Evolutionary conservation across 1,140 invertebrate species (phyloP).

Genomic region (Temnothorax curvispinosus): DNA sequence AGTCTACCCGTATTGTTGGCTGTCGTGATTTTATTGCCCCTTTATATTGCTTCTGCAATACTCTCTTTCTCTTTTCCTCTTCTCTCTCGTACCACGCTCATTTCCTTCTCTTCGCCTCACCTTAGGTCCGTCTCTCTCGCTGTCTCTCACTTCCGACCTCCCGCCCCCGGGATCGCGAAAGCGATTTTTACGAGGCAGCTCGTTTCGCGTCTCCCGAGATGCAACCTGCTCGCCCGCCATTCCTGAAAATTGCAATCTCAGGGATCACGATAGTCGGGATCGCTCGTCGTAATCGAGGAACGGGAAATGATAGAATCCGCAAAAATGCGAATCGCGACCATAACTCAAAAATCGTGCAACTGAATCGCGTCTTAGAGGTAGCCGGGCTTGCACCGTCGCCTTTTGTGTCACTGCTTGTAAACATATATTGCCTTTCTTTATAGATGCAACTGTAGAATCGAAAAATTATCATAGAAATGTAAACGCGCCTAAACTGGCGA

Average conservation of each 20-base stretch:
- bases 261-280: neutral
- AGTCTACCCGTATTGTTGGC: constrained; percentile 70
- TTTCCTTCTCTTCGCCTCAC: constrained; percentile 32
- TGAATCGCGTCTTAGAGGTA: neutral
- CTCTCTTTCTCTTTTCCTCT: constrained; percentile 25
- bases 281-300: constrained; percentile 30
- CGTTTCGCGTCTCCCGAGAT: constrained; percentile 49
- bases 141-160: constrained; percentile 45
- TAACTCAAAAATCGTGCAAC: constrained; percentile 2
- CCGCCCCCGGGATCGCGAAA: constrained; percentile 32
- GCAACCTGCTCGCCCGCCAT: neutral
- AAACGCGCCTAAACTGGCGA: neutral
- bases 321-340: neutral
- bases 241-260: constrained; percentile 56
- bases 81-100: constrained; percentile 43
- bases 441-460: neutral
- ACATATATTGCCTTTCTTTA: constrained; percentile 24
- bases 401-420: neutral
- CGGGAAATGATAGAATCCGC: constrained; percentile 21
- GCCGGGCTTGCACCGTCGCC: neutral
- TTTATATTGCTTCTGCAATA: constrained; percentile 72
- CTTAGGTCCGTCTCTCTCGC: neutral
- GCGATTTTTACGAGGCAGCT: constrained; percentile 69
- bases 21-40: constrained; percentile 76
- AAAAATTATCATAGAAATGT: constrained; percentile 26